Base-by-base conservation (phyloP, 2,113 vertebrate genomes). In the Tretioscincus oriximinensis region DNA sequence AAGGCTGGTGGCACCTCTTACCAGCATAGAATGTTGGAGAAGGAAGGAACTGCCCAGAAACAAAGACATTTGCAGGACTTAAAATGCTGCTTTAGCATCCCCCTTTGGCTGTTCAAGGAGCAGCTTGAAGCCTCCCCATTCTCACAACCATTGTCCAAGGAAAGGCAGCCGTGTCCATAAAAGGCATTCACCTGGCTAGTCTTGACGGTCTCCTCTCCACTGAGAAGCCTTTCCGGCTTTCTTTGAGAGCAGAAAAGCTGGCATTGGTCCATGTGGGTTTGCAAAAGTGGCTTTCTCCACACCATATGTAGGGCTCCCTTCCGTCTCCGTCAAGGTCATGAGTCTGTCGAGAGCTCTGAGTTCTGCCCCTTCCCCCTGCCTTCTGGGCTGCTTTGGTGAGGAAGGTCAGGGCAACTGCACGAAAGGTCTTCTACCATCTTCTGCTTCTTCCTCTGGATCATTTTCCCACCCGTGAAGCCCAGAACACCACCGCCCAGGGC, bases 381-480 rank as follows among this genome's bases (percentile, higher is more conserved):
- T 81, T 94, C 94, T 86, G 93, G 93, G 89, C 93, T 89, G 82
- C 68, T 92, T 78, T 85, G 92, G 81, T 73, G 65, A 84, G 90
- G 73, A 80, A 94, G 89, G 75, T 95, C 92, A 51, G 94, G 93
- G 89, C 93, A 88, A 90, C 84, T 93, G 92, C 90, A 87, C 88
- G 85, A 95, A 84, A 96, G 89, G 41, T 94, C 87, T 65, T 96
- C 95, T 54, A 97, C 90, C 87, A 89, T 90, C 92, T 95, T 93
- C 92, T 92, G 93, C 85, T 94, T 96, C 81, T 93, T 97, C 69
- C 95, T 97, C 90, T 97, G 97, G 92, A 98, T 96, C 89, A 99
- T 6, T 94, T 96, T 99, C 80, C 98, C 98, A 83, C 98, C 97
- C 16, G 97, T 98, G 81, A 96, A 99, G 84, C 98, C 98, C 86